Conservation (phyloP, 2,113 vertebrate genomes). For the Todiramphus saurophagus region DNA sequence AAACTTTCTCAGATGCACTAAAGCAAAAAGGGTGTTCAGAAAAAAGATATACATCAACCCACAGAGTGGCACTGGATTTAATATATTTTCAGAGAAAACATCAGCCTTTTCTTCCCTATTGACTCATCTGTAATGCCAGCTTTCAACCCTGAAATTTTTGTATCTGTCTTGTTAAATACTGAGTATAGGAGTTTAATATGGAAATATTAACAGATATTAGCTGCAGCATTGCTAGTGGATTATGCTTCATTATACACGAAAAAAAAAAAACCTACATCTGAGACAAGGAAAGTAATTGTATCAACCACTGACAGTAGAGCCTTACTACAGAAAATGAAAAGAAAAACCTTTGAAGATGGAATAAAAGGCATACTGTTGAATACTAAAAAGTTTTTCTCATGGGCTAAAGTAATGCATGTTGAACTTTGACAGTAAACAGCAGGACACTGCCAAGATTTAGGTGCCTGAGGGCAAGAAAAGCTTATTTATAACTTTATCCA, state of each 20-base stretch:
- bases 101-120: not conserved
- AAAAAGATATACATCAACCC: not conserved
- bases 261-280: not conserved
- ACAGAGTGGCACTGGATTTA: not conserved
- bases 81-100: not conserved
- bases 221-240: not conserved
- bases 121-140: not conserved
- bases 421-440: not conserved
- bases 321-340: not conserved
- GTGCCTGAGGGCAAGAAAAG: slow-evolving; percentile 8
- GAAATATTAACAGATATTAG: not conserved
- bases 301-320: not conserved
- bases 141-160: not conserved
- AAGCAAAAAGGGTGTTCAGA: not conserved
- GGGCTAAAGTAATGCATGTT: not conserved
- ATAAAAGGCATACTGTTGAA: not conserved
- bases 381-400: not conserved
- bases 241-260: not conserved
- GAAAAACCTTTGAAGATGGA: not conserved
- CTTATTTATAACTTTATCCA: not conserved
- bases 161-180: not conserved
- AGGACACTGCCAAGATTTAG: not conserved
- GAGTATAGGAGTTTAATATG: not conserved
- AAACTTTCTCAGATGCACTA: not conserved
- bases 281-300: not conserved